A percentile compares a stretch with the other conserved stretches of the same genome.
phyloP scores from a whole-genome alignment of 2,113 vertebrate species.

The Strigops habroptila region DNA sequence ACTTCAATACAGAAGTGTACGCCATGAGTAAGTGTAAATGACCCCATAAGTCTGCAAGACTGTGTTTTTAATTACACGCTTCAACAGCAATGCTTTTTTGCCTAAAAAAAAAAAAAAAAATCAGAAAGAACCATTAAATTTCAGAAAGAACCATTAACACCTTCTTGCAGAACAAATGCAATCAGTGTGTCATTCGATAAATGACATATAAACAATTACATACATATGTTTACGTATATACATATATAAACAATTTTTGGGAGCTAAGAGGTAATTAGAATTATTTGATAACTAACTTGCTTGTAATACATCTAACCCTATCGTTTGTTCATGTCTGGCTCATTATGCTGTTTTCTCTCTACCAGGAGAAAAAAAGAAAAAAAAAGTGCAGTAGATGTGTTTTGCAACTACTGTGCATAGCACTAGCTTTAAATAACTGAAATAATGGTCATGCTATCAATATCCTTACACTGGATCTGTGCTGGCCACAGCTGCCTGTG shows the following conservation, averaged over 20 bases:
- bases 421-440: background rate
- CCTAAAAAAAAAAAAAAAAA: background rate
- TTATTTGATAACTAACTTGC: background rate
- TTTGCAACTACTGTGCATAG: background rate
- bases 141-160: background rate
- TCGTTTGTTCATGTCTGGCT: background rate
- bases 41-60: background rate
- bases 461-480: background rate
- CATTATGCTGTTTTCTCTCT: rapidly evolving
- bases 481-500: background rate
- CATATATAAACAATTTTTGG: background rate
- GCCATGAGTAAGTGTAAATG: background rate
- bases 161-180: background rate
- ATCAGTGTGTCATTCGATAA: background rate
- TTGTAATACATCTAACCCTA: background rate
- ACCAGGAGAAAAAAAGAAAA: background rate
- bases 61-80: background rate
- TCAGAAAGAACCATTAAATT: background rate
- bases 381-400: background rate
- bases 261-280: background rate
- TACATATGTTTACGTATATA: too few species aligned
- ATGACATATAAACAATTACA: too few species aligned
- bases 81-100: background rate
- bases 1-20: background rate
- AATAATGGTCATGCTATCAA: background rate